phyloP scores from a whole-genome alignment of 2,113 vertebrate genomes.

The Lichenostomus cassidix region DNA sequence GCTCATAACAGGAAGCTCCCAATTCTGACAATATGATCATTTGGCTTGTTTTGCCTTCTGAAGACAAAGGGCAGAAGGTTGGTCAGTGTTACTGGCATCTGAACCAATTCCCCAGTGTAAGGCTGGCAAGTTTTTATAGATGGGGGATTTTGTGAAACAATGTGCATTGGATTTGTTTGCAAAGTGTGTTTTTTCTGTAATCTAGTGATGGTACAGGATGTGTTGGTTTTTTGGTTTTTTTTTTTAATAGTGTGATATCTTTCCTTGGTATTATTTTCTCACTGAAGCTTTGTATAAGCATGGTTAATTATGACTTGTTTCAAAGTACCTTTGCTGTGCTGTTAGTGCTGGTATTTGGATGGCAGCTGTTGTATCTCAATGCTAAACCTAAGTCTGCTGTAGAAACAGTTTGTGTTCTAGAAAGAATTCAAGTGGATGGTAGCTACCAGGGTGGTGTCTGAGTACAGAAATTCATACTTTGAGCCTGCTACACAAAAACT shows the following conservation, averaged over 20 bases:
- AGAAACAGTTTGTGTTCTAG: not conserved
- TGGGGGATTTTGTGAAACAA: constrained; percentile 19
- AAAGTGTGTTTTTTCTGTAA: not conserved
- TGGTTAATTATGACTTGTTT: constrained; percentile 25
- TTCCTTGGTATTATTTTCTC: not conserved
- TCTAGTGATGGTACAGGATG: constrained; percentile 18
- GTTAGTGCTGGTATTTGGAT: constrained; percentile 44
- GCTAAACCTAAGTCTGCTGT: not conserved
- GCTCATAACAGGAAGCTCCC: constrained; percentile 50
- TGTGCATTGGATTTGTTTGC: constrained; percentile 12
- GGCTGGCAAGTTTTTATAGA: not conserved
- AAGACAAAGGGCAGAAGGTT: constrained; percentile 28
- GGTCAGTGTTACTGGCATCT: not conserved
- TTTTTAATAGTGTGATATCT: not conserved
- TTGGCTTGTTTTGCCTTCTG: constrained; percentile 28
- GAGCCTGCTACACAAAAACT: constrained; percentile 40
- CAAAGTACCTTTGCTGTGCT: constrained; percentile 22
- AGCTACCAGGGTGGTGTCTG: not conserved
- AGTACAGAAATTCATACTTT: not conserved
- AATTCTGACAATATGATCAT: not conserved
- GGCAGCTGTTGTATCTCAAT: not conserved
- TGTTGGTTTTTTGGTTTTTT: not conserved
- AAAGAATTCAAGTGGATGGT: not conserved
- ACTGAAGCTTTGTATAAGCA: constrained; percentile 25
- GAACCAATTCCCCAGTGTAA: constrained; percentile 10